phyloP scores from a whole-genome alignment of 2,113 vertebrate genomes.

The Empidonax traillii region DNA sequence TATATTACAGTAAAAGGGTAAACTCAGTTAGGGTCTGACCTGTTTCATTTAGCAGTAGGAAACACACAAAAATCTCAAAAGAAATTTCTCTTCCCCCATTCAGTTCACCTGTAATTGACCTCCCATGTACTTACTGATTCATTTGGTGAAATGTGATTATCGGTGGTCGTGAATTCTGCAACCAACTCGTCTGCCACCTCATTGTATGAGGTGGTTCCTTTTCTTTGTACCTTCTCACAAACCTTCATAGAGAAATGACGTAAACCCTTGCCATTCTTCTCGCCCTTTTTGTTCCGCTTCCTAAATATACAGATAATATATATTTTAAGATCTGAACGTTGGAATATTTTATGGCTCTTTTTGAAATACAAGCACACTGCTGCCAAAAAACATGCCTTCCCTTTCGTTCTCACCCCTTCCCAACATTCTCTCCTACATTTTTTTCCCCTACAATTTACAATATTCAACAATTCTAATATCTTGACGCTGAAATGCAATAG shows the following conservation, averaged over 20 bases:
- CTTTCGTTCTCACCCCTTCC: background rate
- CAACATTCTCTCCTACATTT: background rate
- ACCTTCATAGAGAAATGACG: conserved; percentile 99
- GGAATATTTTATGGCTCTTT: conserved; percentile 40
- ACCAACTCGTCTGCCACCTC: conserved; percentile 98
- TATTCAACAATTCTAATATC: background rate
- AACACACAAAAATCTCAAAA: background rate
- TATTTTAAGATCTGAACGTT: conserved; percentile 46
- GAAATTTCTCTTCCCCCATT: conserved; percentile 11
- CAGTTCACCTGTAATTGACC: background rate
- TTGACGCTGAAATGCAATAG: background rate
- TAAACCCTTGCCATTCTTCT: conserved; percentile 97
- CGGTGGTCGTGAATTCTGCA: conserved; percentile 94
- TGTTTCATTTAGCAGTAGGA: background rate
- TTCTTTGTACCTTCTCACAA: conserved; percentile 98
- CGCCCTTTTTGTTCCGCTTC: conserved; percentile 96
- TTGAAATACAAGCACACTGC: conserved; percentile 28
- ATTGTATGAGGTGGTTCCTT: conserved; percentile 97
- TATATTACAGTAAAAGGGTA: background rate
- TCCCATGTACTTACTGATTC: conserved; percentile 85
- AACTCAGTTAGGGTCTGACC: background rate
- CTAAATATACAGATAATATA: conserved; percentile 67
- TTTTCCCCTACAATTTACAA: background rate
- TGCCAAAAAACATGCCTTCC: background rate
- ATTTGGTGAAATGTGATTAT: conserved; percentile 94